These are phyloP conservation scores for Caenorhabditis doughertyi DNA, from an alignment of 2,888 invertebrate genomes.

Conservation along the genomic window DNA sequence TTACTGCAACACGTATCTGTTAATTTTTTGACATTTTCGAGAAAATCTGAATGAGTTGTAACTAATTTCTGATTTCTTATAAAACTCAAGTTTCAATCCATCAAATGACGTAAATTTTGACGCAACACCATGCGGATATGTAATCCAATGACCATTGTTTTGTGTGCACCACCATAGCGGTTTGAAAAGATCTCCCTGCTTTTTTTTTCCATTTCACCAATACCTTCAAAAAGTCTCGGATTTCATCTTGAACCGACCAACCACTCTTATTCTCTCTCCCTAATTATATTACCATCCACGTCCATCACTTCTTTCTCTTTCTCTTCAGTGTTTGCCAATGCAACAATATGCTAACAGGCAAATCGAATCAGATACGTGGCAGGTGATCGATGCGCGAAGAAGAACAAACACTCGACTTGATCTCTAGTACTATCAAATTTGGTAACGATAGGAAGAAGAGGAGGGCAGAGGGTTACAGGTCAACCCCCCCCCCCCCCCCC, in stretches of 20 bases:
- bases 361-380: constrained; percentile 51
- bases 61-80: neutral
- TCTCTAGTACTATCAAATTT: constrained; percentile 65
- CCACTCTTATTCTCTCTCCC: neutral
- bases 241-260: constrained; percentile 34
- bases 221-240: constrained; percentile 25
- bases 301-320: neutral
- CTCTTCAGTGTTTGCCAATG: constrained; percentile 54
- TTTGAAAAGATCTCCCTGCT: constrained; percentile 32
- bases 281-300: constrained; percentile 51
- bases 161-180: constrained; percentile 3
- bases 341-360: constrained; percentile 66
- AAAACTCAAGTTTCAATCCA: constrained; percentile 10
- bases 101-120: constrained; percentile 29
- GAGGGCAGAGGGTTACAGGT: constrained; percentile 32
- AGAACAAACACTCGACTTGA: constrained; percentile 65
- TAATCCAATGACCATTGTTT: constrained; percentile 39
- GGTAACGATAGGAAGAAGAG: constrained; percentile 49
- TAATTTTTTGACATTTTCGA: neutral
- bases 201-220: constrained; percentile 17
- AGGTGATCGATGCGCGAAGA: constrained; percentile 63
- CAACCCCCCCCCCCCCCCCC: no score
- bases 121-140: constrained; percentile 27
- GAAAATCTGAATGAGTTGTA: neutral
- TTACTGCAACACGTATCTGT: no score